These are phyloP conservation scores for Lordiphosa fenestrarum DNA, from an alignment of 2,888 invertebrate genomes.

Conservation along the genomic window DNA sequence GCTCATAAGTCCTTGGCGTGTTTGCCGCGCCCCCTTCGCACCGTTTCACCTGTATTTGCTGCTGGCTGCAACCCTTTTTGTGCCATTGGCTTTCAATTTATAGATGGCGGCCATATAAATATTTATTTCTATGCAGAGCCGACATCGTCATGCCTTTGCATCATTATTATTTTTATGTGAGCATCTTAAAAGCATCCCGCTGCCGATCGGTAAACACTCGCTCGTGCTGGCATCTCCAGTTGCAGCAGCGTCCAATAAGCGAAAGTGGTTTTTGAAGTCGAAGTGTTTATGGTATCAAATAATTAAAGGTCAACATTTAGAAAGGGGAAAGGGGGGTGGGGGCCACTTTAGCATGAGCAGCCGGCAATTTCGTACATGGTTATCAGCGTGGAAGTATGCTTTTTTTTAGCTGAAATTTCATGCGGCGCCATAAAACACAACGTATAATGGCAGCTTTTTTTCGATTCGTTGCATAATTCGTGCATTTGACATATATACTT, in stretches of 20 bases:
- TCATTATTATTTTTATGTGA: constrained; percentile 70
- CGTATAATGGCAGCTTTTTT: no score
- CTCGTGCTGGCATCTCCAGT: constrained; percentile 21
- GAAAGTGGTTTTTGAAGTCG: constrained; percentile 58
- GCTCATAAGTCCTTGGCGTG: constrained; percentile 72
- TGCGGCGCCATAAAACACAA: constrained; percentile 9
- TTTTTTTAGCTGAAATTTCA: background rate
- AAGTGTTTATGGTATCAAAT: constrained; percentile 41
- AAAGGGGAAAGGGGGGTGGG: constrained; percentile 4
- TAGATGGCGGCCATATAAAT: constrained; percentile 75
- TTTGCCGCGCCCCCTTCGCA: background rate
- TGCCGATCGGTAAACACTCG: constrained; percentile 69
- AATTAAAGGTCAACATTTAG: constrained; percentile 63
- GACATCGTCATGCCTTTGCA: constrained; percentile 67
- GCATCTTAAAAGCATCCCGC: constrained; percentile 70
- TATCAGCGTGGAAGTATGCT: constrained; percentile 2
- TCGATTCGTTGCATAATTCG: no score
- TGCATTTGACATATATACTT: no score
- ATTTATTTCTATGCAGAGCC: constrained; percentile 69
- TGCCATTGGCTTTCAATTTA: constrained; percentile 66
- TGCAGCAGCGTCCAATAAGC: constrained; percentile 59
- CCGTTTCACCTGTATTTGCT: constrained; percentile 34
- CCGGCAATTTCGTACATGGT: no score
- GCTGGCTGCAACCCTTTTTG: constrained; percentile 35
- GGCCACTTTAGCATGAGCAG: constrained; percentile 18